phyloP scores from a whole-genome alignment of 1,140 invertebrate species.

The Wiebesia pumilae region DNA sequence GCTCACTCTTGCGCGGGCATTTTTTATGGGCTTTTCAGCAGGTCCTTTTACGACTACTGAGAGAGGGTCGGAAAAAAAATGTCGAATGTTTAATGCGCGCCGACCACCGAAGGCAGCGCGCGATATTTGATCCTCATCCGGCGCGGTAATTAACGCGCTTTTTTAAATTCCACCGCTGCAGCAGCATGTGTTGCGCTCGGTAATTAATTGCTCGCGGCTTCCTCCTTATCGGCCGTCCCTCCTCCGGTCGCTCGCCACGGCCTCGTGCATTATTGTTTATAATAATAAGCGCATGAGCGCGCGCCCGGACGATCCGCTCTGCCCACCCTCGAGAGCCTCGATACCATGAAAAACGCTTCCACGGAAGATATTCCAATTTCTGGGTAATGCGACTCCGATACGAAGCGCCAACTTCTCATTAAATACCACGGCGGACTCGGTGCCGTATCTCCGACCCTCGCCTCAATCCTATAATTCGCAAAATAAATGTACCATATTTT shows the following conservation, averaged over 20 bases:
- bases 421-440: no score
- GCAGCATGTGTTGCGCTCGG: neutral
- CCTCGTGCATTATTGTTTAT: slow-evolving; percentile 24
- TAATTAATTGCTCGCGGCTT: slow-evolving; percentile 38
- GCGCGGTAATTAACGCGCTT: slow-evolving; percentile 44
- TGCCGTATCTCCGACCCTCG: no score
- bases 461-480: no score
- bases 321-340: no score
- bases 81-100: slow-evolving; percentile 29
- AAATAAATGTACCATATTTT: no score
- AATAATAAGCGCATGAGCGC: neutral
- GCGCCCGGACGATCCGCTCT: no score
- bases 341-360: no score
- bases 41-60: slow-evolving; percentile 24
- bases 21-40: slow-evolving; percentile 51
- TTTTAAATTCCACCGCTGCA: slow-evolving; percentile 28
- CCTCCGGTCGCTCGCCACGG: neutral
- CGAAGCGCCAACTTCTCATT: no score
- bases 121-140: slow-evolving; percentile 38
- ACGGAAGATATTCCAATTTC: no score
- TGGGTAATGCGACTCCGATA: no score
- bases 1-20: neutral
- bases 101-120: neutral
- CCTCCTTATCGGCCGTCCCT: neutral
- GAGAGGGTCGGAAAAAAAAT: neutral